phyloP scores from a whole-genome alignment of 1,140 invertebrate species.

The Bombus consobrinus region DNA sequence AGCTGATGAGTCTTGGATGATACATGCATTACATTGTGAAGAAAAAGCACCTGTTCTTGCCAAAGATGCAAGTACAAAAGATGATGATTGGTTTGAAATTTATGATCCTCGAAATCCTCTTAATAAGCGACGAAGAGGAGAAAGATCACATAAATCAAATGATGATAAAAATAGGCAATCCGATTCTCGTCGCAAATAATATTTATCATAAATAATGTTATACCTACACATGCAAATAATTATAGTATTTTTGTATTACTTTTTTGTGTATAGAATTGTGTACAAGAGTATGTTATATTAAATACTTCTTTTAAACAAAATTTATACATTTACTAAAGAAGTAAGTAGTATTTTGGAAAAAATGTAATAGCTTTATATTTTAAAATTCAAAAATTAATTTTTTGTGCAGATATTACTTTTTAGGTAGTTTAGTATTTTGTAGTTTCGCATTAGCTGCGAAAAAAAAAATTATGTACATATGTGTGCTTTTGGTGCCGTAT shows the following conservation, averaged over 20 bases:
- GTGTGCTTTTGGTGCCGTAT: neutral
- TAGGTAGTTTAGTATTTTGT: neutral
- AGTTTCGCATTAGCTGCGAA: neutral
- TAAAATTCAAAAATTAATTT: neutral
- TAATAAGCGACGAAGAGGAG: conserved; percentile 93
- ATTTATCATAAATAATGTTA: conserved; percentile 18
- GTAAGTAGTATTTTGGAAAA: neutral
- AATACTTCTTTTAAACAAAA: conserved; percentile 37
- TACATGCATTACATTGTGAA: conserved; percentile 91
- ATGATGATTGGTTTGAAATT: conserved; percentile 98
- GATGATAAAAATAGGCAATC: conserved; percentile 23
- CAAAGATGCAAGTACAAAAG: conserved; percentile 97
- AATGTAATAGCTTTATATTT: no score
- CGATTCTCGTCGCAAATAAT: conserved; percentile 35
- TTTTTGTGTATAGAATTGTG: neutral
- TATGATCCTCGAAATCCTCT: conserved; percentile 97
- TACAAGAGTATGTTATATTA: conserved; percentile 28
- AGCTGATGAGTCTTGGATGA: conserved; percentile 88
- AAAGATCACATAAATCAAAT: conserved; percentile 65
- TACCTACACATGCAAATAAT: neutral
- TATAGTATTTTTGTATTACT: neutral
- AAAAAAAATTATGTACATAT: neutral
- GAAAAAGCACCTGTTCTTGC: conserved; percentile 90
- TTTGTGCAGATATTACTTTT: neutral
- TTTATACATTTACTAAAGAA: neutral